Conservation (phyloP, 2,888 invertebrate genomes). For the Ennomos erosarius region DNA sequence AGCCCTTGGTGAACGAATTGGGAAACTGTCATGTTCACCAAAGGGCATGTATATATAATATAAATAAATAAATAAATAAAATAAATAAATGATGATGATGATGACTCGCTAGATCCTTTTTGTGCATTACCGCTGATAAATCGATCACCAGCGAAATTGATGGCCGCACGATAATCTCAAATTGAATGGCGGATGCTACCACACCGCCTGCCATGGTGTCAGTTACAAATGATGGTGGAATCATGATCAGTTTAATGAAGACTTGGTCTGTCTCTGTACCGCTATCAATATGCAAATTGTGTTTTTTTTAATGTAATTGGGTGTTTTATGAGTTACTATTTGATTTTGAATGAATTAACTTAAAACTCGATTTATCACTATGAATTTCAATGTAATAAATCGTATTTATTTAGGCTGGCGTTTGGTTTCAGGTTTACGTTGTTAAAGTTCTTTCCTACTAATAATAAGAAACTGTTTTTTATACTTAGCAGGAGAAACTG, state of each 20-base stretch:
- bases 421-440: neutral
- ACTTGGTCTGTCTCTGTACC: slow-evolving; percentile 32
- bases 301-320: slow-evolving; percentile 28
- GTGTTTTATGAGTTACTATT: slow-evolving; percentile 16
- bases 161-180: slow-evolving; percentile 49
- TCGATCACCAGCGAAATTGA: slow-evolving; percentile 44
- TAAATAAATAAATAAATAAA: no score
- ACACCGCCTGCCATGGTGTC: slow-evolving; percentile 43
- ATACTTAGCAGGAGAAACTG: no score
- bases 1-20: no score
- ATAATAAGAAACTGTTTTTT: no score
- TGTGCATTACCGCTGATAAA: slow-evolving; percentile 28
- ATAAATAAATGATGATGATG: no score
- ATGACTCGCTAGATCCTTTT: no score
- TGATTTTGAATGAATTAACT: neutral
- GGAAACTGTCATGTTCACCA: no score
- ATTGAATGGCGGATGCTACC: slow-evolving; percentile 50
- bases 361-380: no score
- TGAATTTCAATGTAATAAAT: no score
- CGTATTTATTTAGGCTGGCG: neutral
- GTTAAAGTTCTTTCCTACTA: neutral
- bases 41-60: no score
- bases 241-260: slow-evolving; percentile 36
- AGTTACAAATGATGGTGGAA: slow-evolving; percentile 57
- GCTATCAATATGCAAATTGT: slow-evolving; percentile 42